Base-by-base conservation (phyloP, 2,888 invertebrate species). In the Pristionchus entomophagus region DNA sequence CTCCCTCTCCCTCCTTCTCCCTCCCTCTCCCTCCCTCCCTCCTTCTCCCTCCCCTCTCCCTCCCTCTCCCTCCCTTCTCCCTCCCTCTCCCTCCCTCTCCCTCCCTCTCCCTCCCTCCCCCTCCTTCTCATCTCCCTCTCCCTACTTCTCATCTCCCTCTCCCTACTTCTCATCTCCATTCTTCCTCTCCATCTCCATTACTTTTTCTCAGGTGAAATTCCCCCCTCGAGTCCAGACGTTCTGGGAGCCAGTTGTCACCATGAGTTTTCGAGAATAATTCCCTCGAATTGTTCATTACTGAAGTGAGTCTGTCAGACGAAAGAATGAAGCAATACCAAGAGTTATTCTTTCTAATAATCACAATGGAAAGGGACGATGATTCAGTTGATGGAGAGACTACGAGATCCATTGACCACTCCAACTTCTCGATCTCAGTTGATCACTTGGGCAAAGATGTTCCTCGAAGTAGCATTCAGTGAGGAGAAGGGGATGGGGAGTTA, bases 381-480 rank as follows among this genome's bases (percentile, higher is more conserved):
- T 22, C 45, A 83, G 83, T 45, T 59, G 8, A 83, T 83, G 62
- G 83, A 83, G 14, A 10, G 62, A 45, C 62, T 83, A 8, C 83
- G 83, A 26, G 62, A 83, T 45, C 12, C 81, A 22, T 29, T 51
- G 14, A 17, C 56, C 29, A 17, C 22, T 41, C n/a, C 38, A 4
- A n/a, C 53, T n/a, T 81, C 81, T 12, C 81, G 81, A 32, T 53
- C 81, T 38, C 81, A 81, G 29, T 38, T 81, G 26, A 81, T 81
- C 81, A 56, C 81, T 22, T 81, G 81, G 81, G 35, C 32, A 14
- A 81, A 81, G 81, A 53, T 81, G 56, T 29, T 81, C 53, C 53
- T 81, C 53, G 81, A 81, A 14, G 81, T 45, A 8, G 35, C 38
- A 56, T 29, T 56, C 35, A 38, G 59, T 82, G 29, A 53, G 82